Evolutionary conservation across 2,113 vertebrate species (phyloP).

Genomic region (Pteruthius melanotis): DNA sequence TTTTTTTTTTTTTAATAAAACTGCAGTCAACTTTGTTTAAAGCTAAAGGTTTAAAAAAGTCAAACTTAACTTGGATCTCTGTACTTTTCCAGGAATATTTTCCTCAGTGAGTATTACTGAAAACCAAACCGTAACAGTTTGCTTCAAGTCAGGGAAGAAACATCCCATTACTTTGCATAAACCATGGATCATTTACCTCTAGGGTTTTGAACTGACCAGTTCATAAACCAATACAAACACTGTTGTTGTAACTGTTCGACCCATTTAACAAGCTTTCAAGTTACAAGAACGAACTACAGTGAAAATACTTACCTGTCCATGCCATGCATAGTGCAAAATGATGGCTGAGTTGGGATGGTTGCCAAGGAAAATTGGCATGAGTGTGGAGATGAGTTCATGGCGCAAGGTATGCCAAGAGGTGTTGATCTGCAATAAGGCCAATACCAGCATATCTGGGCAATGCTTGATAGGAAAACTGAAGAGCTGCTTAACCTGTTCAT

Average conservation of each 20-base stretch:
- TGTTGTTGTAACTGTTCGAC: not conserved
- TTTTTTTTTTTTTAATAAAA: not conserved
- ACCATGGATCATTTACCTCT: not conserved
- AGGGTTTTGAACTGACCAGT: not conserved
- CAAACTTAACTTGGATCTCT: not conserved
- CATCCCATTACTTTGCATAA: not conserved
- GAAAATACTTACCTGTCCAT: constrained; percentile 86
- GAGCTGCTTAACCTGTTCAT: constrained; percentile 98
- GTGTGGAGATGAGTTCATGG: constrained; percentile 97
- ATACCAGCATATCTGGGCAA: constrained; percentile 97
- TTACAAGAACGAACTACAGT: not conserved
- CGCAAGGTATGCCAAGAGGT: constrained; percentile 97
- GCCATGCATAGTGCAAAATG: constrained; percentile 99
- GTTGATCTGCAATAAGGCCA: constrained; percentile 95
- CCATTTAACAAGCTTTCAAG: not conserved
- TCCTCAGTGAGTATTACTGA: not conserved
- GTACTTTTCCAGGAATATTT: not conserved
- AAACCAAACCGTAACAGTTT: not conserved
- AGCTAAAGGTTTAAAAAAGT: not conserved
- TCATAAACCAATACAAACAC: not conserved
- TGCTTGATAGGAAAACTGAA: constrained; percentile 99
- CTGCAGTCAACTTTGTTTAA: not conserved
- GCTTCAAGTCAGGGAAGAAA: not conserved
- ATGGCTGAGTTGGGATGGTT: constrained; percentile 99
- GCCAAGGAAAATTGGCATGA: constrained; percentile 98